Percentiles rank a stretch among this genome's conserved stretches.
Conservation (phyloP, 35 echinoderm and acorn worm species). For the Strongylocentrotus purpuratus region DNA sequence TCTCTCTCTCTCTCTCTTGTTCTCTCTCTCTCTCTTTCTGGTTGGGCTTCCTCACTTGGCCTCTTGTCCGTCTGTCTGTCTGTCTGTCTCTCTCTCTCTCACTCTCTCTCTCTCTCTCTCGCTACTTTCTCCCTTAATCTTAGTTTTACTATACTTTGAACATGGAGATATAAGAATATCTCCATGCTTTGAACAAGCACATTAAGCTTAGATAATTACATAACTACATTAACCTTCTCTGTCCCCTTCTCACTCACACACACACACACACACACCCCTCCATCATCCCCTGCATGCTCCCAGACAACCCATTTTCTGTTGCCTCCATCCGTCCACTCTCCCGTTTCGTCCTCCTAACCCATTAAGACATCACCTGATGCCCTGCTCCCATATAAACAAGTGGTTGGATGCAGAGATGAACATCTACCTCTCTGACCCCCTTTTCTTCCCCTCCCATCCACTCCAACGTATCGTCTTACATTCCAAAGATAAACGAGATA, state of each 20-base stretch:
- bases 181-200: neutral
- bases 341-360: neutral
- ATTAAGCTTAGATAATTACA: neutral
- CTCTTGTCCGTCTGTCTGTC: neutral
- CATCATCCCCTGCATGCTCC: neutral
- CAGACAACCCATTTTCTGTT: neutral
- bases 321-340: neutral
- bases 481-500: conserved; percentile 16
- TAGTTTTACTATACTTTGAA: too few species aligned
- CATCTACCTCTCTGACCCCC: neutral
- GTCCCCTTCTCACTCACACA: neutral
- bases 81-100: neutral
- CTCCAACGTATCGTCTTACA: neutral
- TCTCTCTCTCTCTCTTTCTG: too few species aligned
- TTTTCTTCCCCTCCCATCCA: neutral
- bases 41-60: neutral
- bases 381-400: neutral
- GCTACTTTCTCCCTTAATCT: too few species aligned
- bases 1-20: too few species aligned
- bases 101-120: too few species aligned
- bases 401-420: conserved; percentile 16
- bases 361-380: conserved; percentile 11
- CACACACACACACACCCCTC: neutral
- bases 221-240: neutral
- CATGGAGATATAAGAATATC: too few species aligned